These are phyloP conservation scores for Pomacea canaliculata DNA, from an alignment of 2,888 invertebrate species.

Conservation along the genomic window DNA sequence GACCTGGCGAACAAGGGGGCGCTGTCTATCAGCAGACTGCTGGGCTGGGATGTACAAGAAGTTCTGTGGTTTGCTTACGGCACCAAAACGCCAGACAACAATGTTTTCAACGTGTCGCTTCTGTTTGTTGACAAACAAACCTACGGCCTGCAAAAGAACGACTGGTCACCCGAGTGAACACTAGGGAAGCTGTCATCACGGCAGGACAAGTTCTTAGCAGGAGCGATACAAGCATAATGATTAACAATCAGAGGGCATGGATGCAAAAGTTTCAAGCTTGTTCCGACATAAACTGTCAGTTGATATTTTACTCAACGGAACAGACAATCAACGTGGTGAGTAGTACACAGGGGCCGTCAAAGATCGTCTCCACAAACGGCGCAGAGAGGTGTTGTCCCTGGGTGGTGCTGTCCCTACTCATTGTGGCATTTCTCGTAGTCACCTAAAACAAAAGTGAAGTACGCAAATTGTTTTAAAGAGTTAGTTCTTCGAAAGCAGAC, in stretches of 20 bases:
- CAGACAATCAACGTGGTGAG: too few species aligned
- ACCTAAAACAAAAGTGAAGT: too few species aligned
- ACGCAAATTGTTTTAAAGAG: too few species aligned
- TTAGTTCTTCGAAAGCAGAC: too few species aligned
- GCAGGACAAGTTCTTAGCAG: neutral
- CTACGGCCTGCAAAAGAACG: neutral
- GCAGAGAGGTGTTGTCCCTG: too few species aligned
- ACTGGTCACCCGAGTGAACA: neutral
- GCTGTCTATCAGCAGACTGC: neutral
- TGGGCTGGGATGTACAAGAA: neutral
- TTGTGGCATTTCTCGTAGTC: too few species aligned
- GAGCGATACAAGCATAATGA: neutral
- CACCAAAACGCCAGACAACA: neutral
- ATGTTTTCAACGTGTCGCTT: neutral
- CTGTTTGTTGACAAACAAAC: neutral
- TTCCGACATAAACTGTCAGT: neutral
- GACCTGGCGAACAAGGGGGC: neutral
- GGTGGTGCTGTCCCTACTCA: too few species aligned
- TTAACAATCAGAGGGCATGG: neutral
- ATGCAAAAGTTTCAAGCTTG: neutral
- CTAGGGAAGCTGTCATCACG: neutral
- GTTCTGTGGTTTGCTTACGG: neutral
- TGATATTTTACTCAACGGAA: neutral
- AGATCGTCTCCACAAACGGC: too few species aligned
- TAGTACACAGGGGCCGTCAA: too few species aligned